Conservation (phyloP, 2,797 vertebrate genomes). For the Lepus oiostolus region DNA sequence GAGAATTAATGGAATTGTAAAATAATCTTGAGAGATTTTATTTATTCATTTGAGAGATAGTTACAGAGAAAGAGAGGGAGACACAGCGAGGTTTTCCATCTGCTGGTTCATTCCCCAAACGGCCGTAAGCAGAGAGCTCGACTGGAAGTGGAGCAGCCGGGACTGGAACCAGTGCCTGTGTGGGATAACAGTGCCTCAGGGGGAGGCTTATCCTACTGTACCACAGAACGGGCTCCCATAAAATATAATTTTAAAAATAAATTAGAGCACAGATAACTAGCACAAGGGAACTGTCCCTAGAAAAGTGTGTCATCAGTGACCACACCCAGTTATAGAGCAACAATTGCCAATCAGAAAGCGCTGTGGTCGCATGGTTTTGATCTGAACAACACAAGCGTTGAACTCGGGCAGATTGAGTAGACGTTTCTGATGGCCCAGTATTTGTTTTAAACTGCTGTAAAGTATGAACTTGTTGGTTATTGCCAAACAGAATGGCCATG, state of each 20-base stretch:
- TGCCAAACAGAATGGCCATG: neutral
- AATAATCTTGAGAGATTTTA: neutral
- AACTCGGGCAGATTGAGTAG: neutral
- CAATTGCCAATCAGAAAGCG: constrained; percentile 57
- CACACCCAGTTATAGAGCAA: neutral
- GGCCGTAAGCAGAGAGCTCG: too few relatives aligned
- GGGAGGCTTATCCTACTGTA: too few relatives aligned
- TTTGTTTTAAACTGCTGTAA: constrained; percentile 69
- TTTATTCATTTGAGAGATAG: too few relatives aligned
- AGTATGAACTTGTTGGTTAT: constrained; percentile 53
- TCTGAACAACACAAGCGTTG: neutral
- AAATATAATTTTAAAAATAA: constrained; percentile 40
- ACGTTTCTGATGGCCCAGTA: constrained; percentile 46
- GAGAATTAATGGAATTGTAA: neutral
- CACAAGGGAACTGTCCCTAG: neutral
- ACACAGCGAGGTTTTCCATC: too few relatives aligned
- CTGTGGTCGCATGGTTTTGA: constrained; percentile 53
- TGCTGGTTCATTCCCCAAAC: too few relatives aligned
- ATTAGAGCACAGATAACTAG: neutral
- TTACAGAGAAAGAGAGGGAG: too few relatives aligned
- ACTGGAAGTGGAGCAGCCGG: too few relatives aligned
- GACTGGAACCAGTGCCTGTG: too few relatives aligned
- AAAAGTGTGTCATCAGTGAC: constrained; percentile 52
- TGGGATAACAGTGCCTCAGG: too few relatives aligned
- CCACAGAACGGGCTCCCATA: too few relatives aligned